phyloP scores from a whole-genome alignment of 2,888 invertebrate species.

The Hirudinaria manillensis region DNA sequence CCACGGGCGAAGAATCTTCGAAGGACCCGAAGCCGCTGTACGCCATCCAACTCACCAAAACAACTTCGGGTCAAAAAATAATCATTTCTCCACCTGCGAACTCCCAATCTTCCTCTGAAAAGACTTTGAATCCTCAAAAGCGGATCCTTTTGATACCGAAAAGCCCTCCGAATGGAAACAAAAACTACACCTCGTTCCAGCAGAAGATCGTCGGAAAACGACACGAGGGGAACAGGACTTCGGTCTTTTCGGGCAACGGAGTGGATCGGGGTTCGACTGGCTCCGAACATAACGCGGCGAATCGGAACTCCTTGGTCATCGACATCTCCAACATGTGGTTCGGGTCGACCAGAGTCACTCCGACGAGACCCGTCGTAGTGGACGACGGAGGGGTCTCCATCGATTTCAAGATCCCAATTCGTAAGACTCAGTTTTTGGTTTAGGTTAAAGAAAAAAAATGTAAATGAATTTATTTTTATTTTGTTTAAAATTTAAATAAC shows the following conservation, averaged over 20 bases:
- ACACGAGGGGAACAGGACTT: background rate
- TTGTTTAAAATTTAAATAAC: background rate
- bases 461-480: background rate
- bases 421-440: background rate
- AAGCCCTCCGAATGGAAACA: background rate
- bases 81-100: background rate
- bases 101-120: background rate
- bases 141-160: background rate
- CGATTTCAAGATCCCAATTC: constrained; percentile 4
- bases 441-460: no score
- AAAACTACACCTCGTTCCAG: no score
- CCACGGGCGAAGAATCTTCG: background rate
- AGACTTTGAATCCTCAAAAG: background rate
- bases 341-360: constrained; percentile 25
- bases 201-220: no score
- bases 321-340: constrained; percentile 33
- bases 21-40: background rate
- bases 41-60: background rate
- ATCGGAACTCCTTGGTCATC: constrained; percentile 7
- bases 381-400: constrained; percentile 34
- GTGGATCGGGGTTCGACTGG: background rate
- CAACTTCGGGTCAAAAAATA: background rate
- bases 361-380: constrained; percentile 27
- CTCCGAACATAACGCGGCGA: background rate
- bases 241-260: no score